Percentiles rank a stretch among this genome's conserved stretches.
Evolutionary conservation across 2,113 vertebrate species (phyloP).

Genomic region (Syngnathoides biaculeatus): DNA sequence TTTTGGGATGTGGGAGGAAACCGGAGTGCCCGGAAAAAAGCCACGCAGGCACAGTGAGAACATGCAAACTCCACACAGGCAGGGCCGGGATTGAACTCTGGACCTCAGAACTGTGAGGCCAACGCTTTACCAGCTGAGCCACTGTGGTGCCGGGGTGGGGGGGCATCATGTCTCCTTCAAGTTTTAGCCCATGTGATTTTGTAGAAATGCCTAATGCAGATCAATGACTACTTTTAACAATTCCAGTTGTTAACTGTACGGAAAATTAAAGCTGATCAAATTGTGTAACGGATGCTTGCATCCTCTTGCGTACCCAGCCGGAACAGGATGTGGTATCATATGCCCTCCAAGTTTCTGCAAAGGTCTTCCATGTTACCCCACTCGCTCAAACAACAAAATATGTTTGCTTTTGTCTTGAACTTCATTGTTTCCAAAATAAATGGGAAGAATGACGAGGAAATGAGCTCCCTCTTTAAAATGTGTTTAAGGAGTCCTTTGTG

Average conservation of each 20-base stretch:
- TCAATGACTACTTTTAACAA: not conserved
- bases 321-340: constrained; percentile 73
- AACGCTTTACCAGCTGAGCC: no score
- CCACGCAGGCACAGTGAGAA: no score
- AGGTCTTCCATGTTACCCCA: constrained; percentile 17
- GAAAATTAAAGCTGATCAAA: constrained; percentile 24
- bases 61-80: no score
- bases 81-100: no score
- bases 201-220: not conserved
- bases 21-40: no score
- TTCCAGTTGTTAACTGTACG: not conserved
- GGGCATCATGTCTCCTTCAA: not conserved
- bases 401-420: not conserved
- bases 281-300: constrained; percentile 39
- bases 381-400: constrained; percentile 11
- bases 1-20: no score
- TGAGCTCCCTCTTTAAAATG: not conserved
- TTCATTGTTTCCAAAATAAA: not conserved
- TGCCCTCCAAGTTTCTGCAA: constrained; percentile 23
- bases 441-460: not conserved
- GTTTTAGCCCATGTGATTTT: not conserved
- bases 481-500: not conserved
- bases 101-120: no score
- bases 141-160: no score
- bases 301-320: constrained; percentile 32